phyloP scores from a whole-genome alignment of 1,140 invertebrate species.

The Telenomus remus region DNA sequence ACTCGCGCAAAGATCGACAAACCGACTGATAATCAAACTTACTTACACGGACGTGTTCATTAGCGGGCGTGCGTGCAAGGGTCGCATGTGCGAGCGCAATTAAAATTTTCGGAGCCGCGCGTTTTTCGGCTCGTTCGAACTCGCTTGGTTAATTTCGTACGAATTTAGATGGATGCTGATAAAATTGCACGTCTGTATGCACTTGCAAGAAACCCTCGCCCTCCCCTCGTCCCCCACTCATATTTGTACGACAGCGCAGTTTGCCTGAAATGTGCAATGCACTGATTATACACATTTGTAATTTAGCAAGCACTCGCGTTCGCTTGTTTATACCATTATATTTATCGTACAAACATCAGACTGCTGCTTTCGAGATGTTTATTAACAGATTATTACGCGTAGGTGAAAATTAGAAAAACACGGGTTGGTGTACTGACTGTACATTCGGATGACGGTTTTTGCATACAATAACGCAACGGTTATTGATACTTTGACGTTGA shows the following conservation, averaged over 20 bases:
- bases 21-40: conserved; percentile 48
- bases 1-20: conserved; percentile 26
- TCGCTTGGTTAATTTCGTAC: conserved; percentile 29
- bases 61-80: conserved; percentile 43
- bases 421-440: too few species aligned
- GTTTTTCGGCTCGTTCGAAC: conserved; percentile 40
- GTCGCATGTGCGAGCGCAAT: conserved; percentile 52
- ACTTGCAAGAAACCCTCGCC: conserved; percentile 27
- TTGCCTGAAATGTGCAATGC: conserved; percentile 30
- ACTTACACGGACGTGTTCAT: conserved; percentile 49
- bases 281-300: conserved; percentile 24
- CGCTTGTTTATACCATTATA: conserved; percentile 6
- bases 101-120: conserved; percentile 44
- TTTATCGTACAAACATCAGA: conserved; percentile 13
- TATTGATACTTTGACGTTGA: too few species aligned
- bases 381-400: not conserved
- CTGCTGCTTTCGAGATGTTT: conserved; percentile 5
- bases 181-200: conserved; percentile 35
- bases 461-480: too few species aligned
- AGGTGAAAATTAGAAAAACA: too few species aligned
- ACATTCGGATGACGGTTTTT: too few species aligned
- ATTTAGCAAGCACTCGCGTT: conserved; percentile 3
- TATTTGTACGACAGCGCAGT: conserved; percentile 23
- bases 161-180: conserved; percentile 42
- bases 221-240: too few species aligned